Base-by-base conservation (phyloP, 2,113 vertebrate species). In the Nerophis lumbriciformis region DNA sequence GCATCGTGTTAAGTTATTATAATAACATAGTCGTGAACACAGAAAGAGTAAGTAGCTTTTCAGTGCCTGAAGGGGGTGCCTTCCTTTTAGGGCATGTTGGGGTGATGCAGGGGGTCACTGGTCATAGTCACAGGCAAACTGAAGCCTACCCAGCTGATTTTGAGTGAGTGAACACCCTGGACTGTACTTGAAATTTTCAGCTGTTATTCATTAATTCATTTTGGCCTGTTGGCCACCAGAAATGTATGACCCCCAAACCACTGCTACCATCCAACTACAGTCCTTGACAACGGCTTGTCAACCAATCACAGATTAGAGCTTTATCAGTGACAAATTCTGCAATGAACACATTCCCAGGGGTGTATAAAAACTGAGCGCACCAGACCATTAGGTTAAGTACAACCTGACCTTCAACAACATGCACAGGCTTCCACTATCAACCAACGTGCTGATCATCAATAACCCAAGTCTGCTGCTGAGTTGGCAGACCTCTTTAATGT, bases 331-430 rank as follows among this genome's bases (percentile, higher is more conserved):
- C n/a, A 9, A 51, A 19, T n/a, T 8, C 44, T 45, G 44, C 6
- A 45, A 45, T 7, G 9, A 12, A 12, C 44, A 45, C 44, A 11
- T 45, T 45, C 44, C 44, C 44, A 45, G 28, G 28, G 28, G 59
- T 50, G 35, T 37, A 62, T 39, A 62, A 62, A 62, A 16, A 48
- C 36, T 36, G 7, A 38, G 48, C 60, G 48, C 36, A 51, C 28
- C 28, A 61, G 47, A 49, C 59, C 47, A 49, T 35, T 28, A 49
- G 8, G 21, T 61, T 9, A 45, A 45, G 44, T 45, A 12, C 14
- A 62, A 51, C 21, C 6, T 61, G 59, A 37, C 45, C 59, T 37
- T 28, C 49, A 5, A 39, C 13, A 48, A 49, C 19, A 59, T 21
- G 28, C 28, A 28, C 28, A 28, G 3, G 28, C 28, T 28, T 28